Evolutionary conservation across 1,140 invertebrate species (phyloP).

Genomic region (Andrena cerasifolii): DNA sequence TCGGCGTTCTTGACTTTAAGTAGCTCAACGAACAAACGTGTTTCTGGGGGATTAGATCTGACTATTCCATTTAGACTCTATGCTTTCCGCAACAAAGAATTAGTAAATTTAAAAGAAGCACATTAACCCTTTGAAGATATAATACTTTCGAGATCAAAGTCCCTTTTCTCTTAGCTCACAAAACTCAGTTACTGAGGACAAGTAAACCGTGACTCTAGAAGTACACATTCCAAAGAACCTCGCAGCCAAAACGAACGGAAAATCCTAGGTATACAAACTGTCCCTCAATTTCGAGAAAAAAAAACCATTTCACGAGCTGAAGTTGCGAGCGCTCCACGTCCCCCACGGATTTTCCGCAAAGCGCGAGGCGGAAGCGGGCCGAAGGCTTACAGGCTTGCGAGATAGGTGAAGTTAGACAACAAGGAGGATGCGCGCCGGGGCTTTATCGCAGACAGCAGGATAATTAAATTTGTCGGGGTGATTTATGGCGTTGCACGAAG

Average conservation of each 20-base stretch:
- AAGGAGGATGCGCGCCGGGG: slow-evolving; percentile 72
- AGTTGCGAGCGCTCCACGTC: background rate
- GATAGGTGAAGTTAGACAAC: slow-evolving; percentile 74
- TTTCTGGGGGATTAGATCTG: background rate
- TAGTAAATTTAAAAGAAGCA: background rate
- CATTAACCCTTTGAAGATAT: too few species aligned
- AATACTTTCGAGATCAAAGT: too few species aligned
- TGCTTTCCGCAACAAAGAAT: background rate
- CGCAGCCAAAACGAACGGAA: too few species aligned
- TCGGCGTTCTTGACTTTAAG: background rate
- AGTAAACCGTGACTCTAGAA: too few species aligned
- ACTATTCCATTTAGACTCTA: background rate
- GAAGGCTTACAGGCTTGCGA: slow-evolving; percentile 70
- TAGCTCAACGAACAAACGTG: background rate
- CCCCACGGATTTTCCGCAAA: slow-evolving; percentile 45
- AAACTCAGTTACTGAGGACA: too few species aligned
- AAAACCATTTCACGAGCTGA: slow-evolving; percentile 17
- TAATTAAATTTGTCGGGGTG: slow-evolving; percentile 84
- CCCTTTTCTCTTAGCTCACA: too few species aligned
- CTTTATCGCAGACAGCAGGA: slow-evolving; percentile 84
- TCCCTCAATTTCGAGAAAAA: slow-evolving; percentile 23
- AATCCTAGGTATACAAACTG: background rate
- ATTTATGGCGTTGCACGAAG: slow-evolving; percentile 79
- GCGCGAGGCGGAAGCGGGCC: slow-evolving; percentile 29
- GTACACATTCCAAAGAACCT: background rate